Base-by-base conservation (phyloP, 2,797 vertebrate genomes). In the Labeo calbasu region DNA sequence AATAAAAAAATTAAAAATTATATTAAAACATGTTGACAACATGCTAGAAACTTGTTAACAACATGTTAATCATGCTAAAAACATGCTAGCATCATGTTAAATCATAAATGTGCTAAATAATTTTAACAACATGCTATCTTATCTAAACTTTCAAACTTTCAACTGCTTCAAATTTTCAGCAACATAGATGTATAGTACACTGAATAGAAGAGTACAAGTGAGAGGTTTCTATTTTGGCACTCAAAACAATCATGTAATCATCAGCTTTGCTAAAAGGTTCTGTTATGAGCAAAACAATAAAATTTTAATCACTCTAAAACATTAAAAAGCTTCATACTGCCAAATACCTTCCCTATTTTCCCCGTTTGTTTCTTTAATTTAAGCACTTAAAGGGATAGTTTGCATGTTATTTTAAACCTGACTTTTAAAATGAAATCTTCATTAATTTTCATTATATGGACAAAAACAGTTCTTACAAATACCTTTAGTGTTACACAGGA, bases 261-360 rank as follows among this genome's bases (percentile, higher is more conserved):
- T 66, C 48, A 80, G 23, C 23, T 55, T 43, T 19, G 65, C 77
- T 79, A 53, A 65, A 79, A 51, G 6, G 17, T 40, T 21, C 28
- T 21, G 46, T 36, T 68, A 21, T 2, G 8, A 51, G 4, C 4
- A 32, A 79, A 68, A 7, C 12, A 23, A 40, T 79, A 23, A 53
- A 68, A 53, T 0, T 51, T 79, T 14, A 17, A 79, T 79, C 61
- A 68, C 12, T 15, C 12, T 36, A 11, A 68, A 78, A 14, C 23
- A 63, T 65, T 50, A 17, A 59, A 77, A 59, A 77, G 6, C 21
- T 57, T 57, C 17, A 57, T 75, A 40, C 51, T 53, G 25, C 17
- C 5, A 55, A 9, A 36, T 36, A 36, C 32, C 32, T 36, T 36
- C 23, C 9, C 21, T 36, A 53, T 55, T 75, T 69, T 51, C 9